Evolutionary conservation across 2,113 vertebrate genomes (phyloP).

Genomic region (Eretmochelys imbricata): DNA sequence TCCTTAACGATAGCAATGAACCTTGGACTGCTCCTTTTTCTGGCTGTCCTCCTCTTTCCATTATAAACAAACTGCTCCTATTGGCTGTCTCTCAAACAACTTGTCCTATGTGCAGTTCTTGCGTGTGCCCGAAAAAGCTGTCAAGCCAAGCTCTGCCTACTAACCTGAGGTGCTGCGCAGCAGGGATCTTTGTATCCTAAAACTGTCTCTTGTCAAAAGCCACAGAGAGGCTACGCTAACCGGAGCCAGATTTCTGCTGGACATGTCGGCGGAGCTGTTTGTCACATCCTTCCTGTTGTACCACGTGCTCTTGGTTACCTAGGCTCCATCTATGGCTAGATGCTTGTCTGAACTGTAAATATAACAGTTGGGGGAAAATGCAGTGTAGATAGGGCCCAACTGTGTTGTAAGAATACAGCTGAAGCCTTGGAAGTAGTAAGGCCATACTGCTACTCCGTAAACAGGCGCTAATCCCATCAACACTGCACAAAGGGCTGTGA

Average conservation of each 20-base stretch:
- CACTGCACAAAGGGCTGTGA: background rate
- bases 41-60: background rate
- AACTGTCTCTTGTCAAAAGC: background rate
- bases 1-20: no score
- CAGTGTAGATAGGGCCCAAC: background rate
- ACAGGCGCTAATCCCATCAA: background rate
- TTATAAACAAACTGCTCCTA: background rate
- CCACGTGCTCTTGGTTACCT: background rate
- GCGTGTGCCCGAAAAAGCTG: background rate
- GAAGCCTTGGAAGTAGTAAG: background rate
- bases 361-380: background rate
- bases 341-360: background rate
- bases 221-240: background rate
- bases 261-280: background rate
- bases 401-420: background rate
- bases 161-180: rapidly evolving
- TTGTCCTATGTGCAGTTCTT: background rate
- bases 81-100: rapidly evolving
- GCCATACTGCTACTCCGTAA: background rate
- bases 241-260: background rate
- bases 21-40: background rate
- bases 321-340: background rate
- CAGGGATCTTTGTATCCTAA: background rate
- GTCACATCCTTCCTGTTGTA: rapidly evolving
- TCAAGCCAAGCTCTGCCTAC: background rate